Evolutionary conservation across 2,113 vertebrate genomes (phyloP).

Genomic region (Cynocephalus volans): DNA sequence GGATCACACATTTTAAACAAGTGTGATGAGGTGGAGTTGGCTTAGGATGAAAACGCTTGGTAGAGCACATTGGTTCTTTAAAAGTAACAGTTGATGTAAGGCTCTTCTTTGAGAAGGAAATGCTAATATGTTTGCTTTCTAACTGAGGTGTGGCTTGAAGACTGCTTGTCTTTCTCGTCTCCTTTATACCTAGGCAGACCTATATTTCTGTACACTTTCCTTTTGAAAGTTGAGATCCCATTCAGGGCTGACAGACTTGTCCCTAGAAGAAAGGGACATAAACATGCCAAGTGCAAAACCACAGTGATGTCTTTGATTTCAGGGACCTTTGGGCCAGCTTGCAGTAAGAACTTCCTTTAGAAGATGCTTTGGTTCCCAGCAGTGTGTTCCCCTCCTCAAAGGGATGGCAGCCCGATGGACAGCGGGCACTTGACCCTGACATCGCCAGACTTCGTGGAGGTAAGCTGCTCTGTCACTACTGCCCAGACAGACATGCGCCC

Average conservation of each 20-base stretch:
- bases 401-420: constrained; percentile 86
- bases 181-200: not conserved
- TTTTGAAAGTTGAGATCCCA: constrained; percentile 74
- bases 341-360: constrained; percentile 87
- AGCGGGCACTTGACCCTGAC: constrained; percentile 84
- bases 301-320: constrained; percentile 87
- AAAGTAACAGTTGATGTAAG: not conserved
- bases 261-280: constrained; percentile 76
- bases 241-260: constrained; percentile 81
- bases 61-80: not conserved
- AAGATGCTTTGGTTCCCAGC: constrained; percentile 87
- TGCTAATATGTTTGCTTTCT: not conserved
- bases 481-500: constrained; percentile 54
- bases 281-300: constrained; percentile 84
- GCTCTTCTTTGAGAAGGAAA: constrained; percentile 55
- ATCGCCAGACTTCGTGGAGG: constrained; percentile 83
- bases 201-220: constrained; percentile 39
- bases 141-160: not conserved
- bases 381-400: constrained; percentile 86
- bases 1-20: not conserved
- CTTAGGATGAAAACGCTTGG: not conserved
- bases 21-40: not conserved
- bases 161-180: constrained; percentile 56
- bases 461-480: constrained; percentile 86
- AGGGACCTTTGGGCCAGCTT: constrained; percentile 88